phyloP scores from a whole-genome alignment of 2,888 invertebrate species.

The Macropis europaea region DNA sequence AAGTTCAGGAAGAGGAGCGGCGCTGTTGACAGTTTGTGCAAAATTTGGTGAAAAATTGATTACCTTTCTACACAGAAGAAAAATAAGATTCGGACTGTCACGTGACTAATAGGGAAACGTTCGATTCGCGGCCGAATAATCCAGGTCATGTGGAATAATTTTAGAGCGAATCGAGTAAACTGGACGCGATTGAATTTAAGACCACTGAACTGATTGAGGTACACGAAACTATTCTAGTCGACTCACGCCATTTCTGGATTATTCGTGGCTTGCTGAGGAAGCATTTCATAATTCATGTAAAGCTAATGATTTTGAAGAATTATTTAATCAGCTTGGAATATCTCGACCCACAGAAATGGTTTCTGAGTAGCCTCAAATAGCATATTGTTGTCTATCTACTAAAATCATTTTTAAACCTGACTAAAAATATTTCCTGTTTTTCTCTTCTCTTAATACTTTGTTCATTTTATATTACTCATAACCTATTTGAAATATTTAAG shows the following conservation, averaged over 20 bases:
- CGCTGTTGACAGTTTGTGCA: no score
- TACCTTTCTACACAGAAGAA: slow-evolving; percentile 1
- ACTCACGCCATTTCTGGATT: slow-evolving; percentile 9
- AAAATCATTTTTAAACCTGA: no score
- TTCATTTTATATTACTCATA: no score
- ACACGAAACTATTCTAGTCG: slow-evolving; percentile 15
- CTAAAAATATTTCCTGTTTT: no score
- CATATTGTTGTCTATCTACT: no score
- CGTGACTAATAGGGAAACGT: slow-evolving; percentile 14
- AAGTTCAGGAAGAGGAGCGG: no score
- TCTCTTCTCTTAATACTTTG: no score
- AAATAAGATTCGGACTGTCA: slow-evolving; percentile 20
- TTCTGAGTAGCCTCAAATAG: no score
- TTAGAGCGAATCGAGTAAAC: slow-evolving; percentile 34
- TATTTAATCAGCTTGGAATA: no score
- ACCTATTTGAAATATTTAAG: no score
- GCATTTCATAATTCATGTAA: not conserved
- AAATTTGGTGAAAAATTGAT: slow-evolving; percentile 13
- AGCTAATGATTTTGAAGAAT: not conserved
- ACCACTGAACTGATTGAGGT: slow-evolving; percentile 34
- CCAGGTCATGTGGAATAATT: slow-evolving; percentile 45
- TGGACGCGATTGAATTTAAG: slow-evolving; percentile 38
- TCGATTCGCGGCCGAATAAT: slow-evolving; percentile 33
- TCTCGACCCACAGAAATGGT: no score
- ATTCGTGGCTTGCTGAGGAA: not conserved